Evolutionary conservation across 2,797 vertebrate genomes (phyloP).

Genomic region (Oryzias sinensis): DNA sequence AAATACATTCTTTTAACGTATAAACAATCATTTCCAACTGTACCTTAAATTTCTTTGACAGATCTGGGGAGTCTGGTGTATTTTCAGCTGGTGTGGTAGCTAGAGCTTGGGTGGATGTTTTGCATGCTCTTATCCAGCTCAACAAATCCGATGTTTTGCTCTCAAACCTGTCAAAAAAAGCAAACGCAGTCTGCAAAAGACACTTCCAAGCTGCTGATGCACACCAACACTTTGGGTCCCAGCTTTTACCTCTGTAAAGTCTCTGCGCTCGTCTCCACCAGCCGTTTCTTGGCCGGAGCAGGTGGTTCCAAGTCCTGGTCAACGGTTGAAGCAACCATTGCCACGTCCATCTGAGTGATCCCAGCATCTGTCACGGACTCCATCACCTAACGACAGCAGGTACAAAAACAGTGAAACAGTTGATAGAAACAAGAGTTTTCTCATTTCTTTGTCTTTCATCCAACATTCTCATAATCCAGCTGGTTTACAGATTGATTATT

Average conservation of each 20-base stretch:
- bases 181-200: neutral
- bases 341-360: slow-evolving; percentile 74
- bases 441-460: no score
- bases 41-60: slow-evolving; percentile 85
- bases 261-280: slow-evolving; percentile 84
- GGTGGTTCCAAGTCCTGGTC: slow-evolving; percentile 84
- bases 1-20: neutral
- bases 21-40: neutral
- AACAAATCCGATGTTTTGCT: slow-evolving; percentile 78
- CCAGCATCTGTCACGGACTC: slow-evolving; percentile 83
- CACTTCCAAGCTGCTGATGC: neutral
- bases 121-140: slow-evolving; percentile 84
- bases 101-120: slow-evolving; percentile 73
- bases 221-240: no score
- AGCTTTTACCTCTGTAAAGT: slow-evolving; percentile 83
- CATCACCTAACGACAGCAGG: slow-evolving; percentile 80
- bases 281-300: slow-evolving; percentile 87
- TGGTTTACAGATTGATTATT: no score
- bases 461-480: no score
- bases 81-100: slow-evolving; percentile 82
- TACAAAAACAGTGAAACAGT: neutral
- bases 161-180: slow-evolving; percentile 79
- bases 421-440: no score
- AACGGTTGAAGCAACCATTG: slow-evolving; percentile 28
- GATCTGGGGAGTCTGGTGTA: slow-evolving; percentile 73